Evolutionary conservation across 1,140 invertebrate species (phyloP), one percentile per base, ranked within the genome.

Genomic region (Neodiprion fabricii): DNA sequence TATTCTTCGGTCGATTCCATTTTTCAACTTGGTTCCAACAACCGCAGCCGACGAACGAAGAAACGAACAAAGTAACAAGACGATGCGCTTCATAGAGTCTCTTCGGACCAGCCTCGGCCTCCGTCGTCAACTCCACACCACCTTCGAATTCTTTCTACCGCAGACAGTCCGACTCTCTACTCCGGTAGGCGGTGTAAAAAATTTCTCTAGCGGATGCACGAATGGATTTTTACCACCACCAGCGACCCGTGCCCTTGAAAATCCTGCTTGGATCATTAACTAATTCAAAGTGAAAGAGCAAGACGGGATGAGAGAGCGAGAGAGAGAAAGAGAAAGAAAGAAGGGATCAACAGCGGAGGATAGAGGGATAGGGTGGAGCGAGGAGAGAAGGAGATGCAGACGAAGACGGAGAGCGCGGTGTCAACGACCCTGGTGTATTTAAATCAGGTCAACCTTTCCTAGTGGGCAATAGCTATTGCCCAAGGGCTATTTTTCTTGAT

Each of bases 291-390:
- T 71, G 40, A 72, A 21, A 72, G 65, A 23, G 72, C 12, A 47
- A 47, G 48, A 9, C 8, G 73, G 21, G 11, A 12, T 61, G 49
- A 67, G 71, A 72, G 72, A 67, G 67, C 72, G 77, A 75, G 71
- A 61, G 67, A 17, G 53, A 48, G 71, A 53, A 72, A 49, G 75
- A 75, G 68, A 73, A n/a, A 71, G 69, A 74, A 65, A 72, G 50
- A 66, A 61, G 14, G 74, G 65, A 75, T 53, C 71, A 68, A 72
- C 68, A 75, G 67, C 23, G 40, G 71, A 61, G 68, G 48, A 70
- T 69, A 21, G 48, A 68, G 49, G 48, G 65, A 68, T 14, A 40
- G 28, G 28, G 28, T 40, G 28, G 28, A 40, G 28, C 28, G 28
- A 40, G 28, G 28, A 40, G 53, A 61, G 53, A 61, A 12, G 5